Evolutionary conservation across 2,888 invertebrate genomes (phyloP), one percentile per base, ranked within the genome.

Genomic region (Phania funesta): DNA sequence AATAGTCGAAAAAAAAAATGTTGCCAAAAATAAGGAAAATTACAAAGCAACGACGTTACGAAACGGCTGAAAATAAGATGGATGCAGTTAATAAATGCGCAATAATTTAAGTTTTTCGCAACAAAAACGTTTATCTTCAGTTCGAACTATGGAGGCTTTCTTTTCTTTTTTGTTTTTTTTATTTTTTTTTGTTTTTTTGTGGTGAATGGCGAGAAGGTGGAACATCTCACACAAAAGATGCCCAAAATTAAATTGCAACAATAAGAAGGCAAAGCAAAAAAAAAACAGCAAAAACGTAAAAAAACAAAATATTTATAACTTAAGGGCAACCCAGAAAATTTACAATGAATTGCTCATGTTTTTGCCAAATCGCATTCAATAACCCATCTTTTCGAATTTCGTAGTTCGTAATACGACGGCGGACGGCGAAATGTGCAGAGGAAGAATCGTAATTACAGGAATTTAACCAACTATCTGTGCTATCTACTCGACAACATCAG

Each of bases 231-330:
- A 50, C 71, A 75, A 70, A 58, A 73, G 20, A 64, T 56, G 60
- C 46, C 68, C 68, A 64, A 74, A 74, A 81, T 68, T 38, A 67
- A 76, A 65, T 71, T 58, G 73, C 74, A 62, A 68, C 18, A 74
- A 52, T 29, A 70, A 64, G 18, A n/a, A 26, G n/a, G n/a, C n/a
- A n/a, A n/a, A n/a, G n/a, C 50, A 38, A 32, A 32, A 13, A 52
- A 22, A 46, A 56, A 48, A 75, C 56, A 48, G 20, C 54, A 71
- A 29, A 44, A 74, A 44, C 20, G 2, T 54, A 74, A 62, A 74
- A 75, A 83, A 83, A 74, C 73, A 74, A 75, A 83, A 83, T 80
- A 76, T 73, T 73, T 77, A 73, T 83, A 83, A 83, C 83, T 83
- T 76, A 80, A 80, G 76, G 79, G 79, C 83, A 83, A 56, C 80